These are phyloP conservation scores for Scomber colias DNA, from an alignment of 2,113 vertebrate species.

Conservation along the genomic window DNA sequence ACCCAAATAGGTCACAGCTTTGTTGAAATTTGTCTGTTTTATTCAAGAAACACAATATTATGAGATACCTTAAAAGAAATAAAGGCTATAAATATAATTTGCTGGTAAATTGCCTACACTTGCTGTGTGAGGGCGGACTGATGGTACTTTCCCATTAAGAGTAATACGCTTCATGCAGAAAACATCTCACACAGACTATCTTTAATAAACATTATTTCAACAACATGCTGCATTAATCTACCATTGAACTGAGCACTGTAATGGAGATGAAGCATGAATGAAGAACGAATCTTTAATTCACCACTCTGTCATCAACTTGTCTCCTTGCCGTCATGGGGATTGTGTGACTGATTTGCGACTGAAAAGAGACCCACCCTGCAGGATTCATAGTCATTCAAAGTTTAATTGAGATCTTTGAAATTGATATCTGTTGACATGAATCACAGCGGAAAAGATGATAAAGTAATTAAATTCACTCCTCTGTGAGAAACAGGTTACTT, in stretches of 20 bases:
- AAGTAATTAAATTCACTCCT: not conserved
- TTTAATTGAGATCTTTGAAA: slow-evolving; percentile 15
- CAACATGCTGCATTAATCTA: not conserved
- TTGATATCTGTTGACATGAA: slow-evolving; percentile 8
- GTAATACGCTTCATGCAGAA: not conserved
- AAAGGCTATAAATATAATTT: not conserved
- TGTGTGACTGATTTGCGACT: slow-evolving; percentile 9
- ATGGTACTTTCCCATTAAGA: not conserved
- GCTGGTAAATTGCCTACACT: not conserved
- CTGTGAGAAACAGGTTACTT: slow-evolving; percentile 19
- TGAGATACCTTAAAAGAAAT: not conserved
- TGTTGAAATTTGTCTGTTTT: not conserved
- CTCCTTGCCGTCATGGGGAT: slow-evolving; percentile 2
- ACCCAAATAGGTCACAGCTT: not conserved
- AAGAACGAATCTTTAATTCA: slow-evolving; percentile 17
- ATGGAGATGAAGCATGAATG: slow-evolving; percentile 28
- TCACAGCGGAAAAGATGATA: not conserved
- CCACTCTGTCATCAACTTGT: not conserved
- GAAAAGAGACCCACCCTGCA: slow-evolving; percentile 5
- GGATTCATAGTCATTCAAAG: slow-evolving; percentile 17
- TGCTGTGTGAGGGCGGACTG: not conserved
- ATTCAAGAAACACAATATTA: not conserved
- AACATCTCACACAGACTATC: not conserved
- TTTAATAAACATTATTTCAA: not conserved
- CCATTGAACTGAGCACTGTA: not conserved